phyloP scores from a whole-genome alignment of 2,113 vertebrate genomes.

The Pristiophorus japonicus region DNA sequence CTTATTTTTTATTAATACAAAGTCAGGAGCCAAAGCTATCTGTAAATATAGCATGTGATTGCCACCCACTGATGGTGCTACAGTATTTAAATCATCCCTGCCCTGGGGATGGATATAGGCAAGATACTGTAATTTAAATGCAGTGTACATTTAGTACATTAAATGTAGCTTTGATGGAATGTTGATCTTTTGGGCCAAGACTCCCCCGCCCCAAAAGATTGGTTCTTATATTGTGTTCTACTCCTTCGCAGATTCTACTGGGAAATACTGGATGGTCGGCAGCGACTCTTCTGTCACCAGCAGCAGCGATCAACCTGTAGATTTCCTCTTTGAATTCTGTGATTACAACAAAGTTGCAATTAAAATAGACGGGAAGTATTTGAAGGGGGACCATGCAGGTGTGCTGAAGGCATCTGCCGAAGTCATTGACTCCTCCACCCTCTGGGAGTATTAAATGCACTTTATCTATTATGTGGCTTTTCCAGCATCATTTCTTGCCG shows the following conservation, averaged over 20 bases:
- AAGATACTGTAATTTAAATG: not conserved
- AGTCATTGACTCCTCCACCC: conserved; percentile 77
- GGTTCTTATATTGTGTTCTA: not conserved
- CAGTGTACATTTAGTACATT: not conserved
- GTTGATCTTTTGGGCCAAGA: not conserved
- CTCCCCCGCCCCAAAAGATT: not conserved
- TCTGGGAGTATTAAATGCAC: conserved; percentile 89
- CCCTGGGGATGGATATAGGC: not conserved
- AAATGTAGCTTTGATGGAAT: not conserved
- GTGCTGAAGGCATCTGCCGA: conserved; percentile 90
- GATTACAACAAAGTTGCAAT: conserved; percentile 97
- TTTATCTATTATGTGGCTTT: conserved; percentile 45
- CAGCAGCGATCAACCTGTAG: conserved; percentile 84
- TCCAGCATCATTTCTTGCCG: conserved; percentile 32
- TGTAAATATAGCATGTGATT: not conserved
- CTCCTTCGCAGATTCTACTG: conserved; percentile 72
- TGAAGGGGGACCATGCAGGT: conserved; percentile 91
- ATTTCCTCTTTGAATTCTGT: conserved; percentile 96
- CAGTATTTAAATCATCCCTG: too few species aligned
- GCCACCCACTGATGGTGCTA: not conserved
- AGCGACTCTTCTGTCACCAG: conserved; percentile 82
- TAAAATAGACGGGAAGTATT: conserved; percentile 82
- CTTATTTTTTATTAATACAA: not conserved
- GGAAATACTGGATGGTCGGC: conserved; percentile 95
- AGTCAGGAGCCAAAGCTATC: not conserved